phyloP scores from a whole-genome alignment of 2,888 invertebrate genomes.

The Stictocephala bisonia region DNA sequence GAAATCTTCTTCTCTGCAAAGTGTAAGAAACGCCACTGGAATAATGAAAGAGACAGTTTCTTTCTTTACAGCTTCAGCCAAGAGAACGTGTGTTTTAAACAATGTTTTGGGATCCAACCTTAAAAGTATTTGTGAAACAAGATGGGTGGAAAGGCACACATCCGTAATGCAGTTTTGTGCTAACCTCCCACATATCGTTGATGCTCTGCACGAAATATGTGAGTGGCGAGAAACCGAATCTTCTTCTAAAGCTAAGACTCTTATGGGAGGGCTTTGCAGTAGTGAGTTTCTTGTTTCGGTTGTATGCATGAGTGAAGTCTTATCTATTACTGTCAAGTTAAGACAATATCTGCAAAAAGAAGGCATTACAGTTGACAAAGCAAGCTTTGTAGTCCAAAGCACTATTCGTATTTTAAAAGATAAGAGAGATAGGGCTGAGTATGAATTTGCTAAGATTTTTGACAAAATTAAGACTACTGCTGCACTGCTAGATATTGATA shows the following conservation, averaged over 20 bases:
- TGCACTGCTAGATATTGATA: constrained; percentile 56
- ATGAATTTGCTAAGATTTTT: constrained; percentile 56
- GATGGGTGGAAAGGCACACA: constrained; percentile 52
- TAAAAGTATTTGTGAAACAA: constrained; percentile 52
- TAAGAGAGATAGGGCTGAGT: constrained; percentile 56
- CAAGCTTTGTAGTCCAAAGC: constrained; percentile 57
- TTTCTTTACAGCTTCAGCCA: constrained; percentile 24
- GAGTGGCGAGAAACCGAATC: constrained; percentile 26
- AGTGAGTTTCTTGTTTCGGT: constrained; percentile 31
- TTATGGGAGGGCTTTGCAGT: constrained; percentile 24
- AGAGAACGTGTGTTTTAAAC: neutral
- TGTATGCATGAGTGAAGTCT: neutral
- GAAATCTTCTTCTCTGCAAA: constrained; percentile 3
- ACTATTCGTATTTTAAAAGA: constrained; percentile 55
- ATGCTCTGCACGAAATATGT: constrained; percentile 47
- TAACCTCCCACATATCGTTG: constrained; percentile 35
- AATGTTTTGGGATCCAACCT: constrained; percentile 41
- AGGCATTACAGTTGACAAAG: constrained; percentile 57
- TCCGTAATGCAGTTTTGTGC: constrained; percentile 43
- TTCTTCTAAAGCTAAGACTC: constrained; percentile 30
- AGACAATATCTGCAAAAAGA: constrained; percentile 42
- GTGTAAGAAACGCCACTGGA: constrained; percentile 19
- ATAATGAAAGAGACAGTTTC: constrained; percentile 2
- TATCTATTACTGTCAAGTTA: neutral
- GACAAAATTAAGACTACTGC: constrained; percentile 56